Percentiles rank a stretch among this genome's conserved stretches.
phyloP scores from a whole-genome alignment of 2,797 vertebrate species.

The Phataginus tetradactyla region DNA sequence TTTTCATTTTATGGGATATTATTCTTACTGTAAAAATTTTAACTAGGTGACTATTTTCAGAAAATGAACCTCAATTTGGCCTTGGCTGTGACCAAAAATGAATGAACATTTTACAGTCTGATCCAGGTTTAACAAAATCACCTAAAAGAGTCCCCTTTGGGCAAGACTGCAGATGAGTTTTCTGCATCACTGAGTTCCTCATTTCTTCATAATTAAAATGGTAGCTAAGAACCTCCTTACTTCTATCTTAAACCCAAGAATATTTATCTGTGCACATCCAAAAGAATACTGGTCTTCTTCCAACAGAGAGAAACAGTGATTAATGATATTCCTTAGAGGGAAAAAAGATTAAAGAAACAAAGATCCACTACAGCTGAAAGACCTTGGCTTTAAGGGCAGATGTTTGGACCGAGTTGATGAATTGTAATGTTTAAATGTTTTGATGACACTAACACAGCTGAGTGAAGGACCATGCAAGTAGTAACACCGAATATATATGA shows the following conservation, averaged over 20 bases:
- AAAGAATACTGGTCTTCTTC: neutral
- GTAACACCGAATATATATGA: neutral
- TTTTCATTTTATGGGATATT: neutral
- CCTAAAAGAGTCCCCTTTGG: slow-evolving; percentile 55
- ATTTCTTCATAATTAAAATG: slow-evolving; percentile 65
- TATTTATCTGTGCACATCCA: slow-evolving; percentile 50
- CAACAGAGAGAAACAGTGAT: slow-evolving; percentile 21
- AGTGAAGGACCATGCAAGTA: neutral
- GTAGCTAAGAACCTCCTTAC: slow-evolving; percentile 1
- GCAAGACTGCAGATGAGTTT: slow-evolving; percentile 56
- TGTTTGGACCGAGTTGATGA: neutral
- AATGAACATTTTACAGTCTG: slow-evolving; percentile 51
- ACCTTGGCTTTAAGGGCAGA: neutral
- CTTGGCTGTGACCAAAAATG: slow-evolving; percentile 41
- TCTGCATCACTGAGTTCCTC: slow-evolving; percentile 63
- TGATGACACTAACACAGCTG: neutral
- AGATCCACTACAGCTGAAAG: slow-evolving; percentile 17
- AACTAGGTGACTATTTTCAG: neutral
- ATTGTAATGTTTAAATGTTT: neutral
- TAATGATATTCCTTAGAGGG: neutral
- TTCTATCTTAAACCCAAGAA: slow-evolving; percentile 37
- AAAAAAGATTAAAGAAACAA: slow-evolving; percentile 30
- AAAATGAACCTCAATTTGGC: slow-evolving; percentile 47
- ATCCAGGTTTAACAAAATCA: slow-evolving; percentile 55
- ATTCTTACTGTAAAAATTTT: slow-evolving; percentile 19